Base-by-base conservation (phyloP, 2,888 invertebrate genomes). In the Ophion obscuratus region DNA sequence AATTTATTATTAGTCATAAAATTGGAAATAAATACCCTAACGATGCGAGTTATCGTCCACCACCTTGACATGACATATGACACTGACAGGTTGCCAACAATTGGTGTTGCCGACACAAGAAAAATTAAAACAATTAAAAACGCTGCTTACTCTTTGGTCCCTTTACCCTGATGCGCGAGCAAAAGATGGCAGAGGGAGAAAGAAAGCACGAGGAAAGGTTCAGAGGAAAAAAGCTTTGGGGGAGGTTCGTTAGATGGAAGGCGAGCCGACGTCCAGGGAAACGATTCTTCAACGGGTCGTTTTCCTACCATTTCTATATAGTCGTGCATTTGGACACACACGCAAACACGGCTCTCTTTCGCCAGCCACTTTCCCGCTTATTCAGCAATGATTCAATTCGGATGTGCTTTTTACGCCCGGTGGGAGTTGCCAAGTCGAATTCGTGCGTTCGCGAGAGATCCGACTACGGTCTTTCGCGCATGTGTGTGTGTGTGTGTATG, bases 381-480 rank as follows among this genome's bases (percentile, higher is more conserved):
- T 93, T 94, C 94, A 94, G 94, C 94, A 93, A 94, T 94, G 94
- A 94, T 94, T 94, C 94, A 94, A 94, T 94, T 91, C 89, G 90
- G 90, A 91, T 90, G 90, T 91, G 90, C 89, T 90, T 90, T 89
- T 90, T 89, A 89, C 88, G 88, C 85, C 85, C 84, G 84, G 85
- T 86, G 87, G 88, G 88, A 88, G 88, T 88, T 85, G 44, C 87
- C 77, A 70, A 74, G 78, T 87, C 83, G 81, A 85, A 84, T 71
- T 68, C 62, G 71, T 66, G 76, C n/a, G n/a, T 71, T 53, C 64
- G 68, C 24, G 27, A 17, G 47, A 71, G 53, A 73, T 24, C 31
- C 47, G 47, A 66, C 5, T 64, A 61, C 73, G 66, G 57, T 44
- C 66, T 27, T 74, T 53, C 71, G 71, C 71, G 71, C 53, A 36